Conservation (phyloP, 2,113 vertebrate species). For the Oplegnathus fasciatus region DNA sequence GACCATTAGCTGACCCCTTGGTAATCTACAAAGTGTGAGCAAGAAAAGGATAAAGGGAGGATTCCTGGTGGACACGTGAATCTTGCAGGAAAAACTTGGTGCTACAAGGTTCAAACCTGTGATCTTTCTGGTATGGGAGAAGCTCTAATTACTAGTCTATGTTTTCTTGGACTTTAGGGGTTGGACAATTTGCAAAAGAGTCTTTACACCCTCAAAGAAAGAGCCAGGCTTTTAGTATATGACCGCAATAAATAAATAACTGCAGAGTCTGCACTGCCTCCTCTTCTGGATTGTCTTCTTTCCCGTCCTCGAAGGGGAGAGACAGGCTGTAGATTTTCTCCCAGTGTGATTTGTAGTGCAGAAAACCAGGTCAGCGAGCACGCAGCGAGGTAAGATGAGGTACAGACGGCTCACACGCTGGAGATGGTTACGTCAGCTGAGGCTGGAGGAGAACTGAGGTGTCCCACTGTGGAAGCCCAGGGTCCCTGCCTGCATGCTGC, state of each 20-base stretch:
- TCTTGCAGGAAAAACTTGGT: not conserved
- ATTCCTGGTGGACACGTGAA: not conserved
- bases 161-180: not conserved
- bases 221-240: not conserved
- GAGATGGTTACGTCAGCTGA: conserved; percentile 39
- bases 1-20: not conserved
- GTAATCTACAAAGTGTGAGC: not conserved
- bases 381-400: conserved; percentile 37
- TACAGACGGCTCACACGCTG: conserved; percentile 1
- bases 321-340: not conserved
- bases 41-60: not conserved
- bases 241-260: conserved; percentile 29
- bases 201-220: not conserved
- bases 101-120: not conserved
- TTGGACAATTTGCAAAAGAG: not conserved
- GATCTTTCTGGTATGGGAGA: not conserved
- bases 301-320: not conserved
- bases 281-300: not conserved
- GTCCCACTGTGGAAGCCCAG: conserved; percentile 32
- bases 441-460: conserved; percentile 39
- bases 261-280: not conserved
- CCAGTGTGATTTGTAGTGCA: conserved; percentile 37
- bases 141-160: conserved; percentile 5
- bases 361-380: conserved; percentile 65
- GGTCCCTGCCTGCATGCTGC: conserved; percentile 38